phyloP scores from a whole-genome alignment of 2,888 invertebrate species.

The Dryadula phaetusa region DNA sequence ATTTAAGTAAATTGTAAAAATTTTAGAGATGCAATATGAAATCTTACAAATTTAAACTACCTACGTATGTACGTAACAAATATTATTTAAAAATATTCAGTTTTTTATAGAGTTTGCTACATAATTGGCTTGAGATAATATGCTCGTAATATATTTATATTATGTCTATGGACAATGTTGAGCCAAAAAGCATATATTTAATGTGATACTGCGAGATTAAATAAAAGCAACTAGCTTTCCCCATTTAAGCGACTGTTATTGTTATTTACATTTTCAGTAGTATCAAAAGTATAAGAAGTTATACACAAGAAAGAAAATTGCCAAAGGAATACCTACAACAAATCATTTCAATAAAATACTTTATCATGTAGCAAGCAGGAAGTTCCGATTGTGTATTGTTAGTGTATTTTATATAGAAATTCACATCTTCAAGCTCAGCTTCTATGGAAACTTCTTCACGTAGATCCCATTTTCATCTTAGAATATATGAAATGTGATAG shows the following conservation, averaged over 20 bases:
- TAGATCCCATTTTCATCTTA: background rate
- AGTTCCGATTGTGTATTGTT: slow-evolving; percentile 16
- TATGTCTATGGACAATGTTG: too few species aligned
- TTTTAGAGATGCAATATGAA: background rate
- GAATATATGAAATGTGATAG: background rate
- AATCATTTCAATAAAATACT: slow-evolving; percentile 6
- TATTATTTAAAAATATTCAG: too few species aligned
- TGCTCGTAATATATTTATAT: too few species aligned
- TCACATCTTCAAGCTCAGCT: slow-evolving; percentile 9
- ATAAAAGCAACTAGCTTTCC: too few species aligned
- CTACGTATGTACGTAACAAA: too few species aligned
- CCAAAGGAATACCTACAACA: slow-evolving; percentile 2
- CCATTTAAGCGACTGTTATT: too few species aligned
- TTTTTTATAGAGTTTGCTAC: too few species aligned
- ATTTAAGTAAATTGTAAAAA: background rate
- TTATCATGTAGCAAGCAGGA: slow-evolving; percentile 9
- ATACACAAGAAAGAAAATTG: background rate
- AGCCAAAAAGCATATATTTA: too few species aligned
- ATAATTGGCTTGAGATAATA: too few species aligned
- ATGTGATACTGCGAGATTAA: too few species aligned
- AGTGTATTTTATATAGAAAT: slow-evolving; percentile 12
- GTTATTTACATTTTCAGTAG: background rate
- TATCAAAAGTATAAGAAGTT: background rate
- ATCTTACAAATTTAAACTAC: background rate
- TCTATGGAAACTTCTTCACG: background rate